These are phyloP conservation scores for Leptura quadrifasciata DNA, from an alignment of 2,888 invertebrate genomes.

Conservation along the genomic window DNA sequence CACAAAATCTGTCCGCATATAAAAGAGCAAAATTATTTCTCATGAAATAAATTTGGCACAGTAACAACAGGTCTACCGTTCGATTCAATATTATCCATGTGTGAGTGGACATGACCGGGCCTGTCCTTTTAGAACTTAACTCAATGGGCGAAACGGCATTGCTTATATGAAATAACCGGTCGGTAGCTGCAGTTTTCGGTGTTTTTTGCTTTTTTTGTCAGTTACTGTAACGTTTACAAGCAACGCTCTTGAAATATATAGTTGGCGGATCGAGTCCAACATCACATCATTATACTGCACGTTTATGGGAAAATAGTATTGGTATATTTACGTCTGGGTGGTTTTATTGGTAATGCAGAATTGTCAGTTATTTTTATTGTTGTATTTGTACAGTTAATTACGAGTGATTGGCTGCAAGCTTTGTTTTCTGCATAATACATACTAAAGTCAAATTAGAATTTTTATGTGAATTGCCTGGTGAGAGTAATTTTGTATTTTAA, in stretches of 20 bases:
- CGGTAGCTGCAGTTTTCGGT: slow-evolving; percentile 30
- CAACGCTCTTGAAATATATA: slow-evolving; percentile 19
- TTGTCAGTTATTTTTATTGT: too few species aligned
- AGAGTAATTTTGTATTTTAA: too few species aligned
- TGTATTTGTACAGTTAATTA: too few species aligned
- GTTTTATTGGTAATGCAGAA: too few species aligned
- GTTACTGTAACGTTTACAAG: slow-evolving; percentile 13
- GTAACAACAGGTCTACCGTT: slow-evolving; percentile 8
- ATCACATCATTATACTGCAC: slow-evolving; percentile 10
- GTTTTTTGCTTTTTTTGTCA: slow-evolving; percentile 23
- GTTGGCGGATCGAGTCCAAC: slow-evolving; percentile 19
- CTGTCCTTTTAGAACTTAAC: slow-evolving; percentile 30
- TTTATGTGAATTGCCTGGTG: too few species aligned
- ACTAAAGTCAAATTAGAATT: too few species aligned
- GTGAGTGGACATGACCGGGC: slow-evolving; percentile 16
- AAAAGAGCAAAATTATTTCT: background rate
- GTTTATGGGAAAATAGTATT: background rate
- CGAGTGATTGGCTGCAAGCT: too few species aligned
- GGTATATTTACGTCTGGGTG: background rate
- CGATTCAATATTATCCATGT: slow-evolving; percentile 28
- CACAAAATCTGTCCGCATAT: background rate
- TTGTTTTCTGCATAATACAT: too few species aligned
- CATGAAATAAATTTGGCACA: slow-evolving; percentile 9
- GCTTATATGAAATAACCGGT: slow-evolving; percentile 27
- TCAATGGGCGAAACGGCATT: slow-evolving; percentile 29